These are phyloP conservation scores for Araneus ventricosus DNA, from an alignment of 1,140 invertebrate genomes.

Conservation along the genomic window DNA sequence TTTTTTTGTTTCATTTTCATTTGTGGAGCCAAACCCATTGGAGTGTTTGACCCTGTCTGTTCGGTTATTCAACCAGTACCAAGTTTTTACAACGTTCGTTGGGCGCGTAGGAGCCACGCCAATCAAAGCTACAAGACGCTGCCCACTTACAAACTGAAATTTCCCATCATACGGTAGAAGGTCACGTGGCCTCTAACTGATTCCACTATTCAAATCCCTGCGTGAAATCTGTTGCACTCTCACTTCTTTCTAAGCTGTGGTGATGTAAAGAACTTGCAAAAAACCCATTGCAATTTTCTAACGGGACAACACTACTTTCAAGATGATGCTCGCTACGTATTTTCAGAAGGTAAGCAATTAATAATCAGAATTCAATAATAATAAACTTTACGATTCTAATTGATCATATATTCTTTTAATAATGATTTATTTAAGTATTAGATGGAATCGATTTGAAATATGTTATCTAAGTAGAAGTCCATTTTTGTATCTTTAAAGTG, in stretches of 20 bases:
- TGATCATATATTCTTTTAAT: too few species aligned
- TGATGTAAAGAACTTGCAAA: slow-evolving; percentile 35
- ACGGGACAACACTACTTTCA: neutral
- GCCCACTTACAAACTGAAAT: slow-evolving; percentile 46
- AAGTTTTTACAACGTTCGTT: slow-evolving; percentile 32
- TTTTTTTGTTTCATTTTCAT: neutral
- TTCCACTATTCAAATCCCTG: slow-evolving; percentile 17
- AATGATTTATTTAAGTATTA: too few species aligned
- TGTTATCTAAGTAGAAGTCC: too few species aligned
- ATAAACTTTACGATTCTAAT: too few species aligned
- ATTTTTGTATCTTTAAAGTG: too few species aligned
- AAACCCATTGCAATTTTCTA: neutral
- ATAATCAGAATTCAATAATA: neutral
- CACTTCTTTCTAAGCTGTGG: slow-evolving; percentile 20
- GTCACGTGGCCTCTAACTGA: slow-evolving; percentile 42
- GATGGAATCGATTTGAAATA: too few species aligned
- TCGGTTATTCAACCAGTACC: slow-evolving; percentile 25
- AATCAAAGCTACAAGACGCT: slow-evolving; percentile 51
- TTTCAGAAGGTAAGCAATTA: slow-evolving; percentile 46
- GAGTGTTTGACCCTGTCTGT: slow-evolving; percentile 35
- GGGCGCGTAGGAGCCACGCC: slow-evolving; percentile 26
- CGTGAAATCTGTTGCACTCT: neutral
- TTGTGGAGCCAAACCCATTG: slow-evolving; percentile 41
- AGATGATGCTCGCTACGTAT: slow-evolving; percentile 65
- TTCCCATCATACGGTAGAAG: slow-evolving; percentile 40